Conservation (phyloP, 2,888 invertebrate genomes). For the Cheilosia scutellata region DNA sequence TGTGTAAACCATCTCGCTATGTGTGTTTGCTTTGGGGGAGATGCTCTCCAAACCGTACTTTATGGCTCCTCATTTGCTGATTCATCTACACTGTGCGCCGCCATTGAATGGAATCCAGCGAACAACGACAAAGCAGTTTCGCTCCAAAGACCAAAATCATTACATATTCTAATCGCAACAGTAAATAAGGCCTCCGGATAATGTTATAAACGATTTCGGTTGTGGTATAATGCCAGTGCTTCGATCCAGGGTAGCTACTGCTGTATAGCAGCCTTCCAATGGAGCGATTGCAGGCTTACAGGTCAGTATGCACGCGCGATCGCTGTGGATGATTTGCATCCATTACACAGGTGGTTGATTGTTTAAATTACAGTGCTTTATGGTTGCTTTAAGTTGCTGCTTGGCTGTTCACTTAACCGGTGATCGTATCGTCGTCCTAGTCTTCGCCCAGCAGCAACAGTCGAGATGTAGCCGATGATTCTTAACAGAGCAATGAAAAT, state of each 20-base stretch:
- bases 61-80: conserved; percentile 69
- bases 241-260: conserved; percentile 52
- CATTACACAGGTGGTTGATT: conserved; percentile 74
- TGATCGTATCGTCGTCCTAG: conserved; percentile 24
- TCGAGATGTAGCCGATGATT: background rate
- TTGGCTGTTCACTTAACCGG: conserved; percentile 59
- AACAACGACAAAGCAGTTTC: conserved; percentile 11
- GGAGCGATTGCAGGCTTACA: background rate
- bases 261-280: background rate
- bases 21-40: background rate
- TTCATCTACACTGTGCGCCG: conserved; percentile 37
- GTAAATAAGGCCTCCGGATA: conserved; percentile 65
- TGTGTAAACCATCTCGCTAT: conserved; percentile 5
- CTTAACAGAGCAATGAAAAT: conserved; percentile 13
- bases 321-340: conserved; percentile 63
- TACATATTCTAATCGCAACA: conserved; percentile 72
- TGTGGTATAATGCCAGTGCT: conserved; percentile 46
- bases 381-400: conserved; percentile 61
- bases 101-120: conserved; percentile 7
- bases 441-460: conserved; percentile 4
- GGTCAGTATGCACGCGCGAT: conserved; percentile 29
- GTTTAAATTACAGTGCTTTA: conserved; percentile 73
- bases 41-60: conserved; percentile 21
- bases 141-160: conserved; percentile 62
- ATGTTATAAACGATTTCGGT: conserved; percentile 62